Base-by-base conservation (phyloP, 2,888 invertebrate genomes). In the Xylota sylvarum region DNA sequence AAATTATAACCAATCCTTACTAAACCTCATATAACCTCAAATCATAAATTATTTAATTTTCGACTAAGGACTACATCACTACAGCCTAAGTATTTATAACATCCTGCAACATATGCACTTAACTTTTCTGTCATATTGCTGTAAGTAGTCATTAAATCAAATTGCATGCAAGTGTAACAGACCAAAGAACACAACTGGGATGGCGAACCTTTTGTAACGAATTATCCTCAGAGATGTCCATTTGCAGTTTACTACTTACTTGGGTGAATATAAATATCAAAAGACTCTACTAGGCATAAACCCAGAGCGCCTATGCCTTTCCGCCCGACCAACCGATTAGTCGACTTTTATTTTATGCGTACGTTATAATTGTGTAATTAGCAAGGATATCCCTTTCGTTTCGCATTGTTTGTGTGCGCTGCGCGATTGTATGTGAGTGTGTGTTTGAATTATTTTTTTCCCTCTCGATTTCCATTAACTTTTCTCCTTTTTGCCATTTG, bases 311-410 rank as follows among this genome's bases (percentile, higher is more conserved):
- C 62, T 60, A 43, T 43, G n/a, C 67, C 55, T 55, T 74, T 74
- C 50, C 23, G 67, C 12, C 40, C 55, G 67, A 67, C 67, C 69
- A 52, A 23, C 55, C 73, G 81, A 74, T 81, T 81, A 74, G 67
- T 81, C 60, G 67, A 73, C 73, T 74, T 81, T 74, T 81, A 67
- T 60, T 81, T 81, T 60, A 74, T 81, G 72, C 56, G 50, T 72
- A 80, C 64, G 81, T 81, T 81, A 81, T 79, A 84, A 84, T 73
- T 80, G 60, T 67, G 80, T 85, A 85, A 81, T 80, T 85, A 80
- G 58, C 56, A 76, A 60, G 65, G 76, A 80, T 65, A 70, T 52
- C 46, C 35, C 55, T 55, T 40, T 56, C 37, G n/a, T 62, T 55
- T 64, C 48, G 37, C 40, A 35, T 70, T 67, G 60, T 67, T 43